Evolutionary conservation across 2,888 invertebrate species (phyloP), one percentile per base, ranked within the genome.

Genomic region (Chaetoderma sp.): DNA sequence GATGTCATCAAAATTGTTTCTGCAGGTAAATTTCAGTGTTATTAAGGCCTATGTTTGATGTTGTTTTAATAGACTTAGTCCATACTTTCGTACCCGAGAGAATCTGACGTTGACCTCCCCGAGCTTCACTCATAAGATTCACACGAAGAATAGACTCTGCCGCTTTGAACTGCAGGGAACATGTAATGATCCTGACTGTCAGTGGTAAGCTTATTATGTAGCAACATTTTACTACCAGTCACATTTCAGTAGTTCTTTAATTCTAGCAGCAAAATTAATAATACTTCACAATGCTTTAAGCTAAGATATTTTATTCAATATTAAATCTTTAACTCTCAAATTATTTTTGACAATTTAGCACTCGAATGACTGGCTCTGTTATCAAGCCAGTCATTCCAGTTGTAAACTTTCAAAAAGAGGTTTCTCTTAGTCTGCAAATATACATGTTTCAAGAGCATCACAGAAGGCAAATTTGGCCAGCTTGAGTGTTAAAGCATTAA

Each of bases 131-230:
- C 76, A 83, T 69, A 82, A 81, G 57, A 58, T 83, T 21, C 65
- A 82, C 47, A 74, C 78, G 10, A 75, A 74, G 61, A 72, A 73
- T 47, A 67, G 75, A 4, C 49, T 84, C 42, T 84, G 84, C 70
- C 75, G 75, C 42, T 84, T 71, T 74, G 83, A 83, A 57, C 60
- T 84, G 28, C 76, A 74, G 57, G 84, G 84, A 33, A 83, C 73
- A 1, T 84, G 84, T 59, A 80, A 82, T 73, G 84, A 84, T 72
- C 78, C 82, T 23, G 74, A 79, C 18, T 84, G 83, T 67, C 67
- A 68, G 54, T 78, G 82, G 83, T 83, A 64, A 70, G 77, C 70
- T 23, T 8, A 6, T 2, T 27, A 10, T 28, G 6, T 10, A 6
- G n/a, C 8, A 23, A n/a, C 52, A 10, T 18, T 52, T 52, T 16